Conservation (phyloP, 2,888 invertebrate genomes). For the Uropetala carovei region DNA sequence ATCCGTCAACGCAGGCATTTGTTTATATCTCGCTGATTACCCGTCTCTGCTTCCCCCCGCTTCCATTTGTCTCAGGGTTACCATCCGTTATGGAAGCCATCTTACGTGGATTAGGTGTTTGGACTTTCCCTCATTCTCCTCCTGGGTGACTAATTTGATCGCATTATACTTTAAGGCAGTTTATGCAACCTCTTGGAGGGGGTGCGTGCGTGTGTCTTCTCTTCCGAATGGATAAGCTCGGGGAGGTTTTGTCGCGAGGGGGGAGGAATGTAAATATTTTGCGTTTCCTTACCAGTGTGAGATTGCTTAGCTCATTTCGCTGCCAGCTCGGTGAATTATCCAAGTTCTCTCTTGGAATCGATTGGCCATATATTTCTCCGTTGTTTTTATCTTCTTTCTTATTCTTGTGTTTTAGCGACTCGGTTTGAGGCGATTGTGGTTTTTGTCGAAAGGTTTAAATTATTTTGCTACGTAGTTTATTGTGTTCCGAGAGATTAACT, state of each 20-base stretch:
- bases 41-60: neutral
- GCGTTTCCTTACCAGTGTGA: neutral
- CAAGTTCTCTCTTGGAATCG: neutral
- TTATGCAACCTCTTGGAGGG: neutral
- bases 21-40: slow-evolving; percentile 54
- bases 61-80: slow-evolving; percentile 21
- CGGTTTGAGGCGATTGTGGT: neutral
- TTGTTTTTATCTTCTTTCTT: neutral
- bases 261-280: neutral
- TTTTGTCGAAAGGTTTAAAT: neutral
- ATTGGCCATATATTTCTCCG: neutral
- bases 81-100: slow-evolving; percentile 56
- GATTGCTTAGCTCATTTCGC: slow-evolving; percentile 17
- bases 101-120: slow-evolving; percentile 57
- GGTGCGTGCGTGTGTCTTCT: neutral
- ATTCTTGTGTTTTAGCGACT: neutral
- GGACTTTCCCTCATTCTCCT: slow-evolving; percentile 23
- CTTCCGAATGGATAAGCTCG: neutral
- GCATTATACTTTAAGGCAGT: slow-evolving; percentile 31
- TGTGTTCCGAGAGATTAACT: neutral
- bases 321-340: slow-evolving; percentile 38
- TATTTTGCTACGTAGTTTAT: neutral
- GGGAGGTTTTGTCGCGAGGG: neutral
- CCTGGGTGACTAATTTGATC: slow-evolving; percentile 29
- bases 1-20: slow-evolving; percentile 46